Evolutionary conservation across 2,113 vertebrate genomes (phyloP).

Genomic region (Aplodontia rufa): DNA sequence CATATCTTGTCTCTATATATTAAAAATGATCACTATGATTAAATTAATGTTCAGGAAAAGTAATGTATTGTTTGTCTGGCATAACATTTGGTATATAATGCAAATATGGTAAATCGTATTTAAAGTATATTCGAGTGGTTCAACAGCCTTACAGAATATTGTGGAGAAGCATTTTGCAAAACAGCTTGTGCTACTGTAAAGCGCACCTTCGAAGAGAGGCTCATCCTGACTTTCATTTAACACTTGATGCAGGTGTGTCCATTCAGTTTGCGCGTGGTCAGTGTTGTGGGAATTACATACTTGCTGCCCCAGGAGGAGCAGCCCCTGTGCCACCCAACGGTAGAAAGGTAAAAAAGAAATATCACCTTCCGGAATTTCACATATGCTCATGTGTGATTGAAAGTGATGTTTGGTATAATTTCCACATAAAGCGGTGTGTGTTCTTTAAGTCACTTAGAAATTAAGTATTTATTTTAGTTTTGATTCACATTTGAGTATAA

Average conservation of each 20-base stretch:
- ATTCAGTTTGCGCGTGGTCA: constrained; percentile 96
- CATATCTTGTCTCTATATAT: not conserved
- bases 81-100: not conserved
- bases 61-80: not conserved
- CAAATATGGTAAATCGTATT: not conserved
- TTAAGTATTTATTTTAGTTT: constrained; percentile 2
- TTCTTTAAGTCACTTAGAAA: not conserved
- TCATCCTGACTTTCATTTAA: not conserved
- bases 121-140: not conserved
- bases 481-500: not conserved
- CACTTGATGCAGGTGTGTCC: constrained; percentile 89
- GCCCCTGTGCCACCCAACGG: constrained; percentile 95
- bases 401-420: not conserved
- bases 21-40: not conserved
- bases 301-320: constrained; percentile 97
- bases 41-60: not conserved
- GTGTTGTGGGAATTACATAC: constrained; percentile 97
- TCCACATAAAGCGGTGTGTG: too few relatives aligned
- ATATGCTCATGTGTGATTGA: not conserved
- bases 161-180: not conserved
- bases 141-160: not conserved
- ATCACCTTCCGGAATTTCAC: not conserved
- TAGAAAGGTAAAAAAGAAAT: constrained; percentile 91
- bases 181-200: not conserved
- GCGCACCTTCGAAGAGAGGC: not conserved